Evolutionary conservation across 1,140 invertebrate genomes (phyloP).

Genomic region (Cotesia typhae): DNA sequence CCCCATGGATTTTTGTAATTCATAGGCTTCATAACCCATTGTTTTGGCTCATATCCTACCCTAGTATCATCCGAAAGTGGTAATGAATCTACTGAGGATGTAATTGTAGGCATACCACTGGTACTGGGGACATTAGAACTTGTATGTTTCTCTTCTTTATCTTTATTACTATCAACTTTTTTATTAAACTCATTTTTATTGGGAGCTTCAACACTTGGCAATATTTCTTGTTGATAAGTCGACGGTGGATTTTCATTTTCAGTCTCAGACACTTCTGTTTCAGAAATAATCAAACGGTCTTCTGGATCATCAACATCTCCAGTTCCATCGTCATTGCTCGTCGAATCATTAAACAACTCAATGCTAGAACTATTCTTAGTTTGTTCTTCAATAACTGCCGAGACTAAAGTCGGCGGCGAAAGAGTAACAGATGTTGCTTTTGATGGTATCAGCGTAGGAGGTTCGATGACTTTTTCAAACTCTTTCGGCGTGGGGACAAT

Average conservation of each 20-base stretch:
- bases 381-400: constrained; percentile 34
- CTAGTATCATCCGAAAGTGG: not conserved
- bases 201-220: constrained; percentile 52
- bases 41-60: too few species aligned
- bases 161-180: constrained; percentile 41
- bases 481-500: constrained; percentile 50
- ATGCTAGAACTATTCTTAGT: constrained; percentile 43
- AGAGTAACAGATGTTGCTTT: constrained; percentile 34
- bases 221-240: constrained; percentile 68
- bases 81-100: not conserved
- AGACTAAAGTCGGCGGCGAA: constrained; percentile 4
- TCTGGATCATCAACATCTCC: constrained; percentile 62
- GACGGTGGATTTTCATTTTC: constrained; percentile 66
- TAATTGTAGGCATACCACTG: not conserved
- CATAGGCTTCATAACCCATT: too few species aligned
- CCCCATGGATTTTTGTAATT: too few species aligned
- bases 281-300: constrained; percentile 67
- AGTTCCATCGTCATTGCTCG: constrained; percentile 43
- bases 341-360: constrained; percentile 56
- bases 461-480: constrained; percentile 67
- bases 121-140: not conserved
- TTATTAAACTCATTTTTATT: constrained; percentile 44
- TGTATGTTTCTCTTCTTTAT: constrained; percentile 40
- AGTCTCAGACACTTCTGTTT: constrained; percentile 68
- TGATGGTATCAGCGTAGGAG: constrained; percentile 48